A percentile compares a stretch with the other conserved stretches of the same genome.
Conservation (phyloP, 2,113 vertebrate genomes). For the Ameiurus melas region DNA sequence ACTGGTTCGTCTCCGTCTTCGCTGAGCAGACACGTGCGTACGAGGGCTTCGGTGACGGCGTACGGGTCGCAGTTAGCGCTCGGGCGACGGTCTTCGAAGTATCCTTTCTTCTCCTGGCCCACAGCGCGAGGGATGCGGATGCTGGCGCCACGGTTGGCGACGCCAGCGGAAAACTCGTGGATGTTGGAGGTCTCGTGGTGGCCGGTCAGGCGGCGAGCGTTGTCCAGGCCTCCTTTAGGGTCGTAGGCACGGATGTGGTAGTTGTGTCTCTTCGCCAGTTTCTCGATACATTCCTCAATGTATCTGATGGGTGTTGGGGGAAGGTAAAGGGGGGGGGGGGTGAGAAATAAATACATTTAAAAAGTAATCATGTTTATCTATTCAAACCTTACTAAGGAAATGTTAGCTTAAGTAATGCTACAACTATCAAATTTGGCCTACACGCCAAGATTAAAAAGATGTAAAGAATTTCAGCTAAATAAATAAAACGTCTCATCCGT, state of each 20-base stretch:
- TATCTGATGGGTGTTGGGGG: constrained; percentile 74
- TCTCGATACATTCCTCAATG: constrained; percentile 90
- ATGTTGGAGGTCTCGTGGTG: constrained; percentile 91
- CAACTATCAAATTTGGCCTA: not conserved
- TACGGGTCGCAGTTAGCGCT: constrained; percentile 94
- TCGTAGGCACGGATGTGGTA: constrained; percentile 93
- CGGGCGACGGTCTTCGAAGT: constrained; percentile 93
- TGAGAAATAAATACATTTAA: too few species aligned
- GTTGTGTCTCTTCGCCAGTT: constrained; percentile 82
- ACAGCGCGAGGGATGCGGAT: constrained; percentile 90
- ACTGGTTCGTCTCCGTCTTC: constrained; percentile 85
- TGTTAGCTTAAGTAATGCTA: not conserved
- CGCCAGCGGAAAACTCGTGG: constrained; percentile 88
- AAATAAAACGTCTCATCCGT: not conserved
- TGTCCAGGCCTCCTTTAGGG: constrained; percentile 93
- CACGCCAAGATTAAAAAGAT: not conserved
- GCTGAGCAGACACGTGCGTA: constrained; percentile 87
- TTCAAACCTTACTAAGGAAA: not conserved
- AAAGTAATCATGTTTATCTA: not conserved
- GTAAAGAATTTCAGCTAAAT: too few species aligned
- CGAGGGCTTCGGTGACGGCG: constrained; percentile 85
- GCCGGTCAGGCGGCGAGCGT: constrained; percentile 87
- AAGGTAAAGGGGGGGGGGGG: too few species aligned
- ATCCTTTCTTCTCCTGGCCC: constrained; percentile 89
- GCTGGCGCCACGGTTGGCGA: constrained; percentile 88